Evolutionary conservation across 2,113 vertebrate species (phyloP).

Genomic region (Ptyas mucosa): DNA sequence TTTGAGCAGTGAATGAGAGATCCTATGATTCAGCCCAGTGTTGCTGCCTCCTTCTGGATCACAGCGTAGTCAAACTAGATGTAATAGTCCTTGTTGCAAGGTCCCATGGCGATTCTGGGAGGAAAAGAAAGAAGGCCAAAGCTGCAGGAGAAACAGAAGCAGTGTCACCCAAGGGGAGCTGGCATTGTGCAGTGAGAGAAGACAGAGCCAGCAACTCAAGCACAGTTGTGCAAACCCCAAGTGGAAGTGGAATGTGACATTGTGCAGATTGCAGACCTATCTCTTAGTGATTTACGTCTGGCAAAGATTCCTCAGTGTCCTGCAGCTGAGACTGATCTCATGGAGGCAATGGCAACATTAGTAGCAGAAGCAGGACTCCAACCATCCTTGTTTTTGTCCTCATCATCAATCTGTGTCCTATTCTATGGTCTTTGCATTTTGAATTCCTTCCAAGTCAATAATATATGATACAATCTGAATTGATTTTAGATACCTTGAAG

Average conservation of each 20-base stretch:
- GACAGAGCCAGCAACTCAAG: neutral
- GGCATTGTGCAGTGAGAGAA: neutral
- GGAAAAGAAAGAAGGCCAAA: neutral
- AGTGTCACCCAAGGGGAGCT: neutral
- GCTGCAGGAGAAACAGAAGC: neutral
- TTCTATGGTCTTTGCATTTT: neutral
- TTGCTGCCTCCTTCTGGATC: neutral
- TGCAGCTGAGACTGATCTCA: neutral
- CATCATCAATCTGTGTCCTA: neutral
- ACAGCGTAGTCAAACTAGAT: neutral
- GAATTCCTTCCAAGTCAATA: neutral
- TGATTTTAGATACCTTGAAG: neutral
- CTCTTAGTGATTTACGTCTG: neutral
- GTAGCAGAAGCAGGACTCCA: neutral
- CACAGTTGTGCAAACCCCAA: neutral
- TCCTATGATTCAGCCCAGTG: neutral
- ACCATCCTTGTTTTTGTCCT: neutral
- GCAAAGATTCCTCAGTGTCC: neutral
- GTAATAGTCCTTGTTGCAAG: neutral
- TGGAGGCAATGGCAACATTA: neutral
- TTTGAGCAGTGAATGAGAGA: neutral
- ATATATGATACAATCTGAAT: neutral
- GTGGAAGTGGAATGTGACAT: neutral
- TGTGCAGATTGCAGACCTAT: neutral
- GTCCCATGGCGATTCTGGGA: neutral